These are phyloP conservation scores for Lontra canadensis DNA, from an alignment of 2,113 vertebrate species.

Conservation along the genomic window DNA sequence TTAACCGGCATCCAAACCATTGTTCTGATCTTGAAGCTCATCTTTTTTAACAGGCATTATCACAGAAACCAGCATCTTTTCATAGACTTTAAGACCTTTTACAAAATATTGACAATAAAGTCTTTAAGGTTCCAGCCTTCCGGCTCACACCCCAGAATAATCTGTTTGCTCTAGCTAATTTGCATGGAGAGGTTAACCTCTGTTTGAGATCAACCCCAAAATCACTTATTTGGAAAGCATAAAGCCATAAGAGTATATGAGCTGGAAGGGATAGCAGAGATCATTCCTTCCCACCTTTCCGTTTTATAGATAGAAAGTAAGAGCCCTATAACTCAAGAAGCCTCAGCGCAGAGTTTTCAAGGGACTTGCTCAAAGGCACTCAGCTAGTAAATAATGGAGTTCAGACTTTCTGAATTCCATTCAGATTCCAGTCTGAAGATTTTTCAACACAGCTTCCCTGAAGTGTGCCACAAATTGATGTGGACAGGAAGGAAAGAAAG, in stretches of 20 bases:
- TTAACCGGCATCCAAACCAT: constrained; percentile 45
- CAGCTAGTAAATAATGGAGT: not conserved
- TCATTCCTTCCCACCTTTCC: not conserved
- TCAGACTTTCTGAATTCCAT: not conserved
- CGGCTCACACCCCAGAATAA: not conserved
- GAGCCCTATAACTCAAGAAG: not conserved
- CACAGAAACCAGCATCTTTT: not conserved
- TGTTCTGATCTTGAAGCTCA: not conserved
- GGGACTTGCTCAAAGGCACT: not conserved
- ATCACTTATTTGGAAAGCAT: not conserved
- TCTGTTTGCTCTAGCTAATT: not conserved
- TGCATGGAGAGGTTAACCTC: not conserved
- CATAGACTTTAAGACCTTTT: not conserved
- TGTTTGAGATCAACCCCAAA: not conserved
- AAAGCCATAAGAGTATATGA: not conserved
- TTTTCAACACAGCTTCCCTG: not conserved
- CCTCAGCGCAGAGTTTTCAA: not conserved
- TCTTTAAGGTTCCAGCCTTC: not conserved
- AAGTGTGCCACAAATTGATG: not conserved
- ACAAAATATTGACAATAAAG: constrained; percentile 27
- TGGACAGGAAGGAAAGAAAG: not conserved
- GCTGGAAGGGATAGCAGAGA: not conserved
- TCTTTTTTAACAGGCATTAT: constrained; percentile 29
- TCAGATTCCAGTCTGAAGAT: not conserved
- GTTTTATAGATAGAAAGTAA: not conserved